phyloP scores from a whole-genome alignment of 2,888 invertebrate genomes.

The Germaria angustata region DNA sequence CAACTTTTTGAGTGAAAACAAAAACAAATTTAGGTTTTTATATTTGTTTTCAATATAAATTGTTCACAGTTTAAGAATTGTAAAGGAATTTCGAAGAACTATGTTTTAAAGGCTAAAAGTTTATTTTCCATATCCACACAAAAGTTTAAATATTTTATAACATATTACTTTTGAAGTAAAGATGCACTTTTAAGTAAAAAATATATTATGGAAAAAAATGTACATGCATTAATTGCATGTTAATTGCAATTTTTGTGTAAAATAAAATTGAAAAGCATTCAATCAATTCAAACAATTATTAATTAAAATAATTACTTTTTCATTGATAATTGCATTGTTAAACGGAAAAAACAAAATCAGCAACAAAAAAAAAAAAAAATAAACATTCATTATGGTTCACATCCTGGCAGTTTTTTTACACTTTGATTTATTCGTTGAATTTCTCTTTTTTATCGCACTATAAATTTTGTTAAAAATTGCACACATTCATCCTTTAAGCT shows the following conservation, averaged over 20 bases:
- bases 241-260: conserved; percentile 51
- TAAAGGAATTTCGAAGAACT: too few species aligned
- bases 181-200: too few species aligned
- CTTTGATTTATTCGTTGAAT: conserved; percentile 62
- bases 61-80: too few species aligned
- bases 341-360: conserved; percentile 14
- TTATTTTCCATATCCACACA: too few species aligned
- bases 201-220: not conserved
- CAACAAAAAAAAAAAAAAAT: conserved; percentile 16
- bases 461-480: conserved; percentile 67
- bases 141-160: too few species aligned
- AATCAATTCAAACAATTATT: conserved; percentile 58
- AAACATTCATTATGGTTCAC: conserved; percentile 62
- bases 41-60: too few species aligned
- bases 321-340: conserved; percentile 59
- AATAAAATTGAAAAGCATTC: conserved; percentile 2
- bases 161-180: too few species aligned
- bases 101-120: too few species aligned
- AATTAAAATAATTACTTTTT: conserved; percentile 66
- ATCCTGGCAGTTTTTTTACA: conserved; percentile 39
- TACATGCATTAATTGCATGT: too few species aligned
- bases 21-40: too few species aligned
- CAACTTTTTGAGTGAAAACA: not conserved
- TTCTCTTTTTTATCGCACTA: conserved; percentile 49
- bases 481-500: conserved; percentile 64